phyloP scores from a whole-genome alignment of 2,888 invertebrate genomes.

The Xanthorhoe designata region DNA sequence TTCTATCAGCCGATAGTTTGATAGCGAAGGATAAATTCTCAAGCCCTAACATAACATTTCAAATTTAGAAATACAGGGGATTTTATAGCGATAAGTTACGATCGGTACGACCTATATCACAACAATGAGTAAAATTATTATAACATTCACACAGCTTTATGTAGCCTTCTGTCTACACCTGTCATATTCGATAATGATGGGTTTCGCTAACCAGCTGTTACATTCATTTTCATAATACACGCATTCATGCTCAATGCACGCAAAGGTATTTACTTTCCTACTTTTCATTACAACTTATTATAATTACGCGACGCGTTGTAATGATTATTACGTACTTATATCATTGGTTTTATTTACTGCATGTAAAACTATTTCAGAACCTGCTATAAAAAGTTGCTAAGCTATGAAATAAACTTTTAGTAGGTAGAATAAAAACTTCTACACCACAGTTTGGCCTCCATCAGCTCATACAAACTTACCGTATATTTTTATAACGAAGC shows the following conservation, averaged over 20 bases:
- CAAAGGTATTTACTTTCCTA: background rate
- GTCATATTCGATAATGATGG: constrained; percentile 73
- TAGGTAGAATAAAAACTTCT: background rate
- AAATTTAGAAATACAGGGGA: too few relatives aligned
- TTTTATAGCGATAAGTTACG: too few relatives aligned
- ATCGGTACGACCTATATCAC: too few relatives aligned
- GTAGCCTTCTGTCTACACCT: constrained; percentile 45
- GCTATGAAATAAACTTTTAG: too few relatives aligned
- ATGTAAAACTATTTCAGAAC: background rate
- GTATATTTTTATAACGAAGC: constrained; percentile 34
- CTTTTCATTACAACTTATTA: background rate
- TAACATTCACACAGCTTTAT: too few relatives aligned
- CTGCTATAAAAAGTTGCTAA: too few relatives aligned
- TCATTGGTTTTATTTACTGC: background rate
- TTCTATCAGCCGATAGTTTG: too few relatives aligned
- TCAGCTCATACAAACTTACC: background rate
- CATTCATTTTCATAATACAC: background rate
- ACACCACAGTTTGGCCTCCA: background rate
- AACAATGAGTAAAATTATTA: too few relatives aligned
- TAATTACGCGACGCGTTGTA: background rate
- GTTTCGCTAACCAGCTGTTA: constrained; percentile 13
- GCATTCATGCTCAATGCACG: too few relatives aligned
- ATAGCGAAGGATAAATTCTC: too few relatives aligned
- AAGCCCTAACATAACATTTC: too few relatives aligned
- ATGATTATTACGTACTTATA: background rate